Evolutionary conservation across 53 echinoderm and acorn worm species (phyloP).

Genomic region (Apostichopus leukothele): DNA sequence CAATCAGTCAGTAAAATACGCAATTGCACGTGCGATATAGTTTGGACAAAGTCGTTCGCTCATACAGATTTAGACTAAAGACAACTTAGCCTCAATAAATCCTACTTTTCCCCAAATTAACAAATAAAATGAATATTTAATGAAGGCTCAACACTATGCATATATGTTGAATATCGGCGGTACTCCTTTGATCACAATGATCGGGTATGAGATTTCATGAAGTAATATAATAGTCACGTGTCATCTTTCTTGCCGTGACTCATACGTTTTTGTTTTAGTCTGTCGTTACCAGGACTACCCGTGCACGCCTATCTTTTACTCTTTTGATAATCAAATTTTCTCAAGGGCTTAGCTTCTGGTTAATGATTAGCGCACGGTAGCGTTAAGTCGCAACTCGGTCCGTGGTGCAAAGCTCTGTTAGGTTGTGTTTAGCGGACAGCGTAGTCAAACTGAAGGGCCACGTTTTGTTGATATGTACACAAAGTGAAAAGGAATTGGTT

Average conservation of each 20-base stretch:
- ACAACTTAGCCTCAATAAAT: no score
- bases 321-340: constrained; percentile 27
- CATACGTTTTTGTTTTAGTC: not conserved
- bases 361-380: constrained; percentile 38
- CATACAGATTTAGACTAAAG: no score
- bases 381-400: constrained; percentile 40
- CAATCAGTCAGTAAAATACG: no score
- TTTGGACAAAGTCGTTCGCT: no score
- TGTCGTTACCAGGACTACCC: not conserved
- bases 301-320: not conserved
- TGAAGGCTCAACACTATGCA: no score
- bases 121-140: no score
- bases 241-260: constrained; percentile 8
- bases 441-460: constrained; percentile 17
- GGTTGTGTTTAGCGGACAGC: not conserved
- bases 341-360: constrained; percentile 32
- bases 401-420: constrained; percentile 23
- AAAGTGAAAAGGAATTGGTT: constrained; percentile 38
- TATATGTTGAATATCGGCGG: no score
- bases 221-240: not conserved
- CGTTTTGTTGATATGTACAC: constrained; percentile 31
- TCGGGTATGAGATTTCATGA: no score
- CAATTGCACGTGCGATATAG: no score
- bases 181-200: no score
- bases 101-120: no score